Evolutionary conservation across 2,888 invertebrate species (phyloP), one percentile per base, ranked within the genome.

Genomic region (Drosophila kambysellisi): DNA sequence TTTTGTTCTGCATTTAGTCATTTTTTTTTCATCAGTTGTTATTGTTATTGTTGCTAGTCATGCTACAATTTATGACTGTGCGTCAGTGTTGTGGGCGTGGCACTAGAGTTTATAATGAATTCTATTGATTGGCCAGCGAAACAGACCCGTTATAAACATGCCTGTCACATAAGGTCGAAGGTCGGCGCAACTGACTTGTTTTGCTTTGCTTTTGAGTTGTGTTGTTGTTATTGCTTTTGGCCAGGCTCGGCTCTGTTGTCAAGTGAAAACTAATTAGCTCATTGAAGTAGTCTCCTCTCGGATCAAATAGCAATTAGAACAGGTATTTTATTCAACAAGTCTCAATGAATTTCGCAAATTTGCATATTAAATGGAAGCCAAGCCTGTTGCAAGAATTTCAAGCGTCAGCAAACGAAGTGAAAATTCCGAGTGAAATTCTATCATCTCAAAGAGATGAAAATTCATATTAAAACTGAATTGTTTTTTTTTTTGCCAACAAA

Each of bases 31-130:
- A 56, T 77, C 20, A 32, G 32, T 30, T 32, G 30, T 20, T 41
- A n/a, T 57, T 41, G 41, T 57, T 77, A 68, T 71, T 86, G 75
- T 72, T 73, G 56, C 30, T 32, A 51, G 68, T 69, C 72, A 73
- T 74, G 70, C 67, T 15, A 58, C 59, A 77, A 82, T 77, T 85
- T 70, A 85, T 77, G 79, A 20, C 43, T 57, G 56, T 62, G 50
- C 51, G 5, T 20, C 35, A n/a, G 9, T 56, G 51, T 62, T 52
- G 69, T 56, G 59, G 73, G 72, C 61, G 70, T 74, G 61, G 64
- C 72, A 39, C 37, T 15, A 59, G 67, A 71, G 66, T 54, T 81
- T 85, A 70, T 81, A 86, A 85, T 88, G 76, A 83, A 85, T 83
- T 88, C 79, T 79, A 85, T 85, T 81, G 85, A 87, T 85, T 88